These are phyloP conservation scores for Hozukius guyotensis DNA, from an alignment of 2,797 vertebrate species.

Conservation along the genomic window DNA sequence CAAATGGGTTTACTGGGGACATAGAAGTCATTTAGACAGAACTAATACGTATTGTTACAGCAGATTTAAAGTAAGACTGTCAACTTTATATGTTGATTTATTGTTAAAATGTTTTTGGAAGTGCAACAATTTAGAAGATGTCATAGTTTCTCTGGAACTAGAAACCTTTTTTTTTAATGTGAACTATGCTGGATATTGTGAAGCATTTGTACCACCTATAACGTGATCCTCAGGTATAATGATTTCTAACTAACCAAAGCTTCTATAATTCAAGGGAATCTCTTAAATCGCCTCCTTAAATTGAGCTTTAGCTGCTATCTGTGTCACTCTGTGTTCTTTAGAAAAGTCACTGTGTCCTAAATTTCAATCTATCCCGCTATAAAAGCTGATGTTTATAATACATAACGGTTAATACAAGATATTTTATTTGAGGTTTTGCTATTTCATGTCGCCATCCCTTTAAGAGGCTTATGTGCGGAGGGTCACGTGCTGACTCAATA, in stretches of 20 bases:
- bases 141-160: constrained; percentile 8
- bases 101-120: neutral
- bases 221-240: constrained; percentile 55
- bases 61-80: neutral
- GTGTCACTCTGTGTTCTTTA: neutral
- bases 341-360: neutral
- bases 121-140: constrained; percentile 8
- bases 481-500: constrained; percentile 38
- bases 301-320: neutral
- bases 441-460: constrained; percentile 54
- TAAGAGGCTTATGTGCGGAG: constrained; percentile 68
- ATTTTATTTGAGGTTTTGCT: constrained; percentile 30
- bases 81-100: neutral
- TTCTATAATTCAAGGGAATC: neutral
- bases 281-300: constrained; percentile 3
- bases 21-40: constrained; percentile 9
- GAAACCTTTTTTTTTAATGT: constrained; percentile 8
- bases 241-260: constrained; percentile 29
- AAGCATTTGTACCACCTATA: constrained; percentile 5
- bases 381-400: constrained; percentile 25
- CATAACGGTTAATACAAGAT: constrained; percentile 20
- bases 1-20: constrained; percentile 36
- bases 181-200: constrained; percentile 31
- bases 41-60: neutral
- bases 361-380: neutral